Conservation (phyloP, 2,888 invertebrate species). For the Nesidiocoris tenuis region DNA sequence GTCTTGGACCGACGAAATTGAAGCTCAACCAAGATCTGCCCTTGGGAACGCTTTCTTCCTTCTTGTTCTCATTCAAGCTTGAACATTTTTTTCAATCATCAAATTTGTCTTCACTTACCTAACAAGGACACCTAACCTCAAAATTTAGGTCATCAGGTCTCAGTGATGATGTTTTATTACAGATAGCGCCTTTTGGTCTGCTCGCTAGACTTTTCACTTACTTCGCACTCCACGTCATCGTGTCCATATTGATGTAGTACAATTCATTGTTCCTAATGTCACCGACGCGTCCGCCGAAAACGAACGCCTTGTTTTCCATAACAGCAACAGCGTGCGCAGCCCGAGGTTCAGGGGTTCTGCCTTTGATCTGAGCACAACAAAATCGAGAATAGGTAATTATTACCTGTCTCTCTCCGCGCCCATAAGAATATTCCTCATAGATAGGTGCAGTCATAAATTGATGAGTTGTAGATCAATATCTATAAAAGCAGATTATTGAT, state of each 20-base stretch:
- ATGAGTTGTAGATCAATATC: too few species aligned
- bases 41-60: conserved; percentile 43
- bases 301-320: conserved; percentile 52
- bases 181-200: too few species aligned
- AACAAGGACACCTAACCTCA: too few species aligned
- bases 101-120: too few species aligned
- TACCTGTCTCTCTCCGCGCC: too few species aligned
- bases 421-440: too few species aligned
- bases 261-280: conserved; percentile 55
- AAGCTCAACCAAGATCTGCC: conserved; percentile 52
- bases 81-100: too few species aligned
- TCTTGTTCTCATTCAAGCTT: conserved; percentile 39
- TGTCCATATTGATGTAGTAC: conserved; percentile 55
- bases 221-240: conserved; percentile 54
- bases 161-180: too few species aligned
- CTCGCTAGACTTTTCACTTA: too few species aligned
- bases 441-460: too few species aligned
- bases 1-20: conserved; percentile 50
- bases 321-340: conserved; percentile 56
- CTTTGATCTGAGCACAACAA: conserved; percentile 51
- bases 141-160: not conserved
- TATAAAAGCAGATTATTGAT: too few species aligned
- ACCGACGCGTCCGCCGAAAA: conserved; percentile 57
- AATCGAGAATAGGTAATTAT: too few species aligned
- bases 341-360: conserved; percentile 54